Evolutionary conservation across 2,888 invertebrate species (phyloP).

Genomic region (Patella depressa): DNA sequence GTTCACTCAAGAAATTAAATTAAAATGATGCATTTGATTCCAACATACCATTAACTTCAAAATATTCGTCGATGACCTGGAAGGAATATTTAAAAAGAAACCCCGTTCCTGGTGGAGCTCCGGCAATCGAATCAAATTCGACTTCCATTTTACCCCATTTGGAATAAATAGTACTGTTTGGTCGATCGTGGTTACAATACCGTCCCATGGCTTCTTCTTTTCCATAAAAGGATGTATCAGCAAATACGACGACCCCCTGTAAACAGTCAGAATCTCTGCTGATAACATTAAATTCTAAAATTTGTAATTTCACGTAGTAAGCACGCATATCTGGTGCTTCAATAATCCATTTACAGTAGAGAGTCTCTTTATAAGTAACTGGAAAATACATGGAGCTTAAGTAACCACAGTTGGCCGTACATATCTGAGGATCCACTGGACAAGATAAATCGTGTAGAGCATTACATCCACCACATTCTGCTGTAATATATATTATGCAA

Average conservation of each 20-base stretch:
- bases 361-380: background rate
- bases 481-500: background rate
- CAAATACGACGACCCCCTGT: background rate
- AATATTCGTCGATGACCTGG: no score
- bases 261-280: background rate
- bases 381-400: background rate
- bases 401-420: background rate
- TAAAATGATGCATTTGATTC: no score
- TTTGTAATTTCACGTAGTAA: background rate
- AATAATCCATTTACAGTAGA: background rate
- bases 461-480: background rate
- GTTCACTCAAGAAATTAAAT: no score
- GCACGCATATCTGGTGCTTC: background rate
- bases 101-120: background rate
- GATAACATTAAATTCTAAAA: background rate
- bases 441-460: background rate
- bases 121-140: background rate
- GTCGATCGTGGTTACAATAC: background rate
- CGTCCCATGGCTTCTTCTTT: background rate
- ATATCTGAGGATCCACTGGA: background rate
- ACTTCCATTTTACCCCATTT: background rate
- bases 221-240: background rate
- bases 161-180: background rate
- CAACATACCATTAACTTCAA: no score
- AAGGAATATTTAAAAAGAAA: background rate